Percentiles rank a stretch among this genome's conserved stretches.
phyloP scores from a whole-genome alignment of 1,140 invertebrate genomes.

The Anagrus nilaparvatae region DNA sequence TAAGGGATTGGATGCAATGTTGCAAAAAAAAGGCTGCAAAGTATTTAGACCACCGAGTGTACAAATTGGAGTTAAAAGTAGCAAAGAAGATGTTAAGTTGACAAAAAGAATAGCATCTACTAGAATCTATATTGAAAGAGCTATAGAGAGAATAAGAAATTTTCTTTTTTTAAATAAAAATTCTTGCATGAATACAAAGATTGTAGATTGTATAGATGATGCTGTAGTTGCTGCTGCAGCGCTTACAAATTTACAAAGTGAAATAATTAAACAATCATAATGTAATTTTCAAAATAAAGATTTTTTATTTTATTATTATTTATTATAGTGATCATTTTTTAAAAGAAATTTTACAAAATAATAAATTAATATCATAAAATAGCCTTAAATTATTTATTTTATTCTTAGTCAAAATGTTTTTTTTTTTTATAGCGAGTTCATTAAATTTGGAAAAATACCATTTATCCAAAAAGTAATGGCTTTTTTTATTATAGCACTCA shows the following conservation, averaged over 20 bases:
- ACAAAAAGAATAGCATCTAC: conserved; percentile 33
- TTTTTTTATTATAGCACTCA: conserved; percentile 13
- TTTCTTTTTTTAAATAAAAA: conserved; percentile 31
- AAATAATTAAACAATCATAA: conserved; percentile 17
- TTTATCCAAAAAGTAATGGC: conserved; percentile 14
- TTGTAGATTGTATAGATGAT: conserved; percentile 22
- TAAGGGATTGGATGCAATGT: conserved; percentile 25
- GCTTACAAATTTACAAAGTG: conserved; percentile 27
- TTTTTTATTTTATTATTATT: conserved; percentile 1
- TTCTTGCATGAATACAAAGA: conserved; percentile 23
- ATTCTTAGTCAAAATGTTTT: conserved; percentile 12
- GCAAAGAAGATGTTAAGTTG: conserved; percentile 26
- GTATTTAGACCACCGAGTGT: conserved; percentile 34
- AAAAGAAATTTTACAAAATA: conserved; percentile 1
- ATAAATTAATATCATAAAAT: conserved; percentile 1
- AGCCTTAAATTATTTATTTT: no score
- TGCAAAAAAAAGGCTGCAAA: conserved; percentile 19
- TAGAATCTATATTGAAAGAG: conserved; percentile 33
- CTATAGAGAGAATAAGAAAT: conserved; percentile 29
- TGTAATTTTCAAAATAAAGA: not conserved
- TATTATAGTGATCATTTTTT: conserved; percentile 2
- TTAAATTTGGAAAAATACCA: conserved; percentile 8
- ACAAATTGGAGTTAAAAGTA: conserved; percentile 10
- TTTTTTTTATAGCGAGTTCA: conserved; percentile 11
- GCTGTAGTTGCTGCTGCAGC: conserved; percentile 23